phyloP scores from a whole-genome alignment of 2,797 vertebrate species.

The Emydoidea blandingii region DNA sequence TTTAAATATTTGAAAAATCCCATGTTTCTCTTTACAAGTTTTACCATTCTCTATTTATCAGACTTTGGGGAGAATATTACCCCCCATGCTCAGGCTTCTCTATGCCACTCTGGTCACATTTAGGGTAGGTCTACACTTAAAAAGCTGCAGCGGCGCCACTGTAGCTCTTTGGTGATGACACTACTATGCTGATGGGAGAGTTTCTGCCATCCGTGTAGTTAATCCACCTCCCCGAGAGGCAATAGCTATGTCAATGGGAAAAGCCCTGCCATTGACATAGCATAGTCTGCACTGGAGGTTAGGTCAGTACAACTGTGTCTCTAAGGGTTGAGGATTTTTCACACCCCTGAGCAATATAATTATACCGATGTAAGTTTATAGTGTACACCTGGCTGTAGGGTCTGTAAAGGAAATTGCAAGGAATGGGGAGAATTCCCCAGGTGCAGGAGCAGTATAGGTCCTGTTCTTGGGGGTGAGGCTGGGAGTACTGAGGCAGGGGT shows the following conservation, averaged over 20 bases:
- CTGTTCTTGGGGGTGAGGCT: background rate
- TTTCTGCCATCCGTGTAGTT: no score
- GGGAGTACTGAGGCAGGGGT: no score
- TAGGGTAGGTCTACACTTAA: background rate
- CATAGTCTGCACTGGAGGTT: background rate
- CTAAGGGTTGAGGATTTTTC: background rate
- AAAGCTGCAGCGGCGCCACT: background rate
- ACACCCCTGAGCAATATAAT: background rate
- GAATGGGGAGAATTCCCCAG: background rate
- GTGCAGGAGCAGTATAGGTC: background rate
- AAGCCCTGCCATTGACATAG: background rate
- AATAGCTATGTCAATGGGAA: background rate
- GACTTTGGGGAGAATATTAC: background rate
- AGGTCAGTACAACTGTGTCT: background rate
- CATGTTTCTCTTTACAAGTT: background rate
- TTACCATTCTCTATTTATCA: background rate
- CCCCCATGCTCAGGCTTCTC: background rate
- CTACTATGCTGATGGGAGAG: background rate
- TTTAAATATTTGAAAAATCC: background rate
- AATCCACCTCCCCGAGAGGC: no score
- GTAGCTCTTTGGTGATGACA: background rate
- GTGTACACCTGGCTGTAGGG: background rate
- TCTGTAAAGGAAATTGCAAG: background rate
- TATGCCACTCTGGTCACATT: rapidly evolving
- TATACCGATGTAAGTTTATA: background rate